Evolutionary conservation across 2,797 vertebrate genomes (phyloP).

Genomic region (Etheostoma perlongum): DNA sequence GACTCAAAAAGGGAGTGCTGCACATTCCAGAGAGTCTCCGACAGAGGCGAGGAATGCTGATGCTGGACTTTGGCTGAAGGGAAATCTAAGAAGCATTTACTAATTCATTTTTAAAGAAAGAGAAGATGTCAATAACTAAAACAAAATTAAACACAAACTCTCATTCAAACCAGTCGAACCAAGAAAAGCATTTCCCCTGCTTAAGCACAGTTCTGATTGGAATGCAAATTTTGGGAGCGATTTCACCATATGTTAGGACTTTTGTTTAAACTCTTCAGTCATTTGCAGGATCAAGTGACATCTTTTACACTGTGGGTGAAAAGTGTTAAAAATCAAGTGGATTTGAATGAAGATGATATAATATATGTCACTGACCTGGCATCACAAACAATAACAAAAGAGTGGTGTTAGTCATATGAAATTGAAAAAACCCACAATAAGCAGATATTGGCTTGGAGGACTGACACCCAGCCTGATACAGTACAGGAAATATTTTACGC

Average conservation of each 20-base stretch:
- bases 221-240: no score
- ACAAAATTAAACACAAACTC: conserved; percentile 9
- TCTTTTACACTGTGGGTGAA: no score
- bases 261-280: no score
- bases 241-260: no score
- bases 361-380: no score
- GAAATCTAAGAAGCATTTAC: conserved; percentile 56
- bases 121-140: conserved; percentile 2
- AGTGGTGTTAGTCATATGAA: no score
- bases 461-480: background rate
- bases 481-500: background rate
- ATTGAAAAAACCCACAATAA: background rate
- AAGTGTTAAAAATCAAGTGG: no score
- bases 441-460: background rate
- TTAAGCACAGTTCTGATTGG: no score
- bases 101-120: conserved; percentile 35
- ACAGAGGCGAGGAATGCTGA: conserved; percentile 67
- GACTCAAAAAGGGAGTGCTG: conserved; percentile 48
- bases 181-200: background rate
- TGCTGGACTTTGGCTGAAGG: conserved; percentile 36
- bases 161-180: background rate
- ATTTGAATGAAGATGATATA: no score
- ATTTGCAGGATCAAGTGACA: no score
- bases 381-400: no score
- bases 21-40: conserved; percentile 67